A percentile compares a stretch with the other conserved stretches of the same genome.
Evolutionary conservation across 2,888 invertebrate species (phyloP).

Genomic region (Machimus rusticus): DNA sequence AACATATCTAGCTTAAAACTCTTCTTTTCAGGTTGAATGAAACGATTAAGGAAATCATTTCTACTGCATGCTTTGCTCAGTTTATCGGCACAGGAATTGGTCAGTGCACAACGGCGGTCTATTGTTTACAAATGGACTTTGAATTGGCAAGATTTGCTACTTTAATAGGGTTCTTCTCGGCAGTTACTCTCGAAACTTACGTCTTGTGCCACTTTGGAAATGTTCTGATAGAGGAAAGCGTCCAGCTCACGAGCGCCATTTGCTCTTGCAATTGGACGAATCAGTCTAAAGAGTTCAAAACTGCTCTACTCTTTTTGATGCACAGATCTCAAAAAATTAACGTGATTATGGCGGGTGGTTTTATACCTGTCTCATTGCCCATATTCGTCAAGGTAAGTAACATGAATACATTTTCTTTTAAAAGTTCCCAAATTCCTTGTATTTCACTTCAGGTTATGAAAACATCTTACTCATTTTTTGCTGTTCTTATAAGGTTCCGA

Average conservation of each 20-base stretch:
- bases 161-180: constrained; percentile 58
- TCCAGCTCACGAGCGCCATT: constrained; percentile 63
- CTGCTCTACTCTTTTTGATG: constrained; percentile 64
- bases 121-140: constrained; percentile 63
- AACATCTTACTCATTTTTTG: not conserved
- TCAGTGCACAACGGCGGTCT: constrained; percentile 61
- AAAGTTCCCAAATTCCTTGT: not conserved
- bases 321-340: constrained; percentile 65
- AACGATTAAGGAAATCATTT: constrained; percentile 64
- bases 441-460: not conserved
- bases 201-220: constrained; percentile 68
- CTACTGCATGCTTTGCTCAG: constrained; percentile 66
- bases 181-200: constrained; percentile 66
- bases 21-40: constrained; percentile 60
- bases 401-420: not conserved
- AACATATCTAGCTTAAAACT: not conserved
- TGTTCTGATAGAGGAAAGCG: constrained; percentile 65
- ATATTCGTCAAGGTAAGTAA: constrained; percentile 65
- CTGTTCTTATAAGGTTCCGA: not conserved
- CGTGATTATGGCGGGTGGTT: constrained; percentile 66
- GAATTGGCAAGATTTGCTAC: constrained; percentile 52
- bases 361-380: constrained; percentile 65
- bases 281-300: constrained; percentile 63
- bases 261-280: constrained; percentile 68
- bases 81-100: constrained; percentile 64